These are phyloP conservation scores for Amblyornis subalaris DNA, from an alignment of 2,113 vertebrate genomes.

Conservation along the genomic window DNA sequence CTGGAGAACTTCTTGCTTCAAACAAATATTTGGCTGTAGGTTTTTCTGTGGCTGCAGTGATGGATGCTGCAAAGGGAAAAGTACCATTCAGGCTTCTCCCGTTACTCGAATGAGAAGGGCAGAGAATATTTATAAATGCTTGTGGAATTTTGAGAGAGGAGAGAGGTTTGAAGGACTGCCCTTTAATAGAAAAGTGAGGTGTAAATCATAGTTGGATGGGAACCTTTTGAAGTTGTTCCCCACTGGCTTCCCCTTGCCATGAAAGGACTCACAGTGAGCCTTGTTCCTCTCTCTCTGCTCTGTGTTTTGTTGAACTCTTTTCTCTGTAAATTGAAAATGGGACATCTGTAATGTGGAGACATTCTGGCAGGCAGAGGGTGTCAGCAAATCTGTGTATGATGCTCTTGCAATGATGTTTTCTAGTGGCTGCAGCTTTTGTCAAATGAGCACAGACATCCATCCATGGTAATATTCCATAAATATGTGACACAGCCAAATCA, in stretches of 20 bases:
- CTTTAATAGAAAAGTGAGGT: not conserved
- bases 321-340: not conserved
- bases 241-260: not conserved
- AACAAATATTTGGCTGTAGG: not conserved
- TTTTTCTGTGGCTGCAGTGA: not conserved
- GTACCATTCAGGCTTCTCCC: not conserved
- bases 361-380: not conserved
- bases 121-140: not conserved
- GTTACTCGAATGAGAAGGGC: not conserved
- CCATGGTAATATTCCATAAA: not conserved
- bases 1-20: not conserved
- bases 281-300: not conserved
- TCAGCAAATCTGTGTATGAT: not conserved
- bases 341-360: not conserved
- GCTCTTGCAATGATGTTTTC: not conserved
- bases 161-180: not conserved
- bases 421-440: not conserved
- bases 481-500: accelerated
- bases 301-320: not conserved
- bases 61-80: not conserved
- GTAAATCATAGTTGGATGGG: not conserved
- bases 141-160: not conserved
- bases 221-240: not conserved
- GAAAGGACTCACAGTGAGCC: not conserved
- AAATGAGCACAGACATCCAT: not conserved